phyloP scores from a whole-genome alignment of 1,140 invertebrate genomes.

The Brachionus calyciflorus region DNA sequence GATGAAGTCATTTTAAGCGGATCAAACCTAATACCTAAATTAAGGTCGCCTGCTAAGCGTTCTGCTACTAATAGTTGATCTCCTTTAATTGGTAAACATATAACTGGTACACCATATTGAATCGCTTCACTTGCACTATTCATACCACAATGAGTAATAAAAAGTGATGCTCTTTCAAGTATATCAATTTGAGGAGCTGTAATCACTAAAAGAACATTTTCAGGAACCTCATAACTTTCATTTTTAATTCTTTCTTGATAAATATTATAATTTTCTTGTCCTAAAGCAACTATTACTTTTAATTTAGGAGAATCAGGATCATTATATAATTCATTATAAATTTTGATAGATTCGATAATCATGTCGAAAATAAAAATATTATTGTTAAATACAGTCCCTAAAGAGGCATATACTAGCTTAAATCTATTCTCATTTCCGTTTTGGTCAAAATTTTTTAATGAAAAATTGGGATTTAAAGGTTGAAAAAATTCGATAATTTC shows the following conservation, averaged over 20 bases:
- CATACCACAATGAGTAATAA: constrained; percentile 46
- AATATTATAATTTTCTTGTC: not conserved
- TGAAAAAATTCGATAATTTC: not conserved
- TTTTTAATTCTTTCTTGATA: not conserved
- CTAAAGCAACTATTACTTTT: not conserved
- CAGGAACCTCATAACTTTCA: not conserved
- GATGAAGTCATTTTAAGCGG: not conserved
- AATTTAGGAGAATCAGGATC: not conserved
- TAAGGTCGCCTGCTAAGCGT: constrained; percentile 10
- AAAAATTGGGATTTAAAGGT: not conserved
- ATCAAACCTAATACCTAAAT: constrained; percentile 26
- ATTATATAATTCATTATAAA: no score
- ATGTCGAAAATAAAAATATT: constrained; percentile 15
- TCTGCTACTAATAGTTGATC: constrained; percentile 35
- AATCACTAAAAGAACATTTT: not conserved
- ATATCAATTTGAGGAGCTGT: constrained; percentile 22
- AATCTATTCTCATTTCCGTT: not conserved
- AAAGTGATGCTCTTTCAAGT: constrained; percentile 4
- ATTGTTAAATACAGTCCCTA: constrained; percentile 42
- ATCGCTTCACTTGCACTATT: constrained; percentile 25
- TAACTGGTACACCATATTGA: constrained; percentile 37
- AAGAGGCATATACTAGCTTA: constrained; percentile 12
- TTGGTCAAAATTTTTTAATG: not conserved
- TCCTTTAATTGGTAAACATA: constrained; percentile 23
- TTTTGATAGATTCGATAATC: constrained; percentile 7